These are phyloP conservation scores for Sakesphorus luctuosus DNA, from an alignment of 2,113 vertebrate genomes.

Conservation along the genomic window DNA sequence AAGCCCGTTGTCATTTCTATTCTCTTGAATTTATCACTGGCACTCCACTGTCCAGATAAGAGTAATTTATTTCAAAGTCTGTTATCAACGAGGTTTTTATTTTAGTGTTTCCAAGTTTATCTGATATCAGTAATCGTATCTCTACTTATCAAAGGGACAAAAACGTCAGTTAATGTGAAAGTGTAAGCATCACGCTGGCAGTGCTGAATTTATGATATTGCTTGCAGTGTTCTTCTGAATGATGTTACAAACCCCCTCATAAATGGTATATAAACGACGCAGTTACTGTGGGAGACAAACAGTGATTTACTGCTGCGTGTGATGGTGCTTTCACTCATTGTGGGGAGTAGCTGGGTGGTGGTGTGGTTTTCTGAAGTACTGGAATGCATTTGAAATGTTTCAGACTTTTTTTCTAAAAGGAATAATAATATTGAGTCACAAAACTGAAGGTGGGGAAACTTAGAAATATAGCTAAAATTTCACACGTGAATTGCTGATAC, in stretches of 20 bases:
- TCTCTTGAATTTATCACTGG: background rate
- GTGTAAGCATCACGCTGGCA: background rate
- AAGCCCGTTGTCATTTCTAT: rapidly evolving
- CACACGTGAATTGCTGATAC: background rate
- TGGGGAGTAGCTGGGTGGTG: background rate
- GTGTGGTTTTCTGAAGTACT: background rate
- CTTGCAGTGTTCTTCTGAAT: background rate
- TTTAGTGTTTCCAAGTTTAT: background rate
- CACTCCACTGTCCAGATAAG: background rate
- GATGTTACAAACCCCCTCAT: background rate
- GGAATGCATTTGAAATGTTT: background rate
- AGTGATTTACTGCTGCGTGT: background rate
- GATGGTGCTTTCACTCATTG: background rate
- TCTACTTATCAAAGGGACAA: background rate
- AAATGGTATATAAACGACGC: background rate
- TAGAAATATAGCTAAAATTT: background rate
- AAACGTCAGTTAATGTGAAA: background rate
- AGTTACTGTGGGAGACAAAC: background rate
- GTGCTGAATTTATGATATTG: background rate
- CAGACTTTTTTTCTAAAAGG: background rate
- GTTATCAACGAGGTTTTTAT: background rate
- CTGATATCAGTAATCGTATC: background rate
- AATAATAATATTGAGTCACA: background rate
- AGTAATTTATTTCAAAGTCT: background rate
- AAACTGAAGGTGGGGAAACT: background rate